Percentiles rank a stretch among this genome's conserved stretches.
Conservation (phyloP, 2,888 invertebrate species). For the Autographa gamma region DNA sequence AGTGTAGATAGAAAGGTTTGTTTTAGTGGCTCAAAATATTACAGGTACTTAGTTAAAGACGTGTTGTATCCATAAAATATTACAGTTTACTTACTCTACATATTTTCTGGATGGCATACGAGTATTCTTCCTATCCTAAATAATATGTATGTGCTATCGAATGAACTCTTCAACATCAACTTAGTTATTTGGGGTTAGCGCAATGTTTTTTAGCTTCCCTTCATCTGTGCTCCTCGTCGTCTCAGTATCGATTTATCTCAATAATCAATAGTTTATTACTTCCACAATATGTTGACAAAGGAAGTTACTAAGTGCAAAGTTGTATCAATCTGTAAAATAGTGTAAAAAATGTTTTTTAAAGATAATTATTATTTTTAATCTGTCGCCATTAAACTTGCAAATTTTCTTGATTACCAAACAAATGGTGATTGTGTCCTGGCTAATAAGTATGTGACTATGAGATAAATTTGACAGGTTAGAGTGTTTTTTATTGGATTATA, state of each 20-base stretch:
- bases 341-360: not conserved
- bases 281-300: slow-evolving; percentile 1
- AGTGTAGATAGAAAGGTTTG: too few relatives aligned
- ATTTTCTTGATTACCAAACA: not conserved
- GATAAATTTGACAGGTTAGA: not conserved
- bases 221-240: too few relatives aligned
- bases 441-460: not conserved
- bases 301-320: not conserved
- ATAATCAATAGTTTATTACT: not conserved
- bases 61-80: too few relatives aligned
- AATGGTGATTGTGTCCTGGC: not conserved
- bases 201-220: too few relatives aligned
- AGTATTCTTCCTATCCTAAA: not conserved
- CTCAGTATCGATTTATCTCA: not conserved
- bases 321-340: not conserved
- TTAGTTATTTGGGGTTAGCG: too few relatives aligned
- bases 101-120: not conserved
- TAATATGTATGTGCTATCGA: not conserved
- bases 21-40: too few relatives aligned
- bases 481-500: not conserved
- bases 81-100: too few relatives aligned
- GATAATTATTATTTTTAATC: not conserved
- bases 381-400: slow-evolving; percentile 1
- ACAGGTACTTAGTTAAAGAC: too few relatives aligned
- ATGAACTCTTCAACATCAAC: too few relatives aligned